Evolutionary conservation across 2,113 vertebrate species (phyloP).

Genomic region (Syrrhaptes paradoxus): DNA sequence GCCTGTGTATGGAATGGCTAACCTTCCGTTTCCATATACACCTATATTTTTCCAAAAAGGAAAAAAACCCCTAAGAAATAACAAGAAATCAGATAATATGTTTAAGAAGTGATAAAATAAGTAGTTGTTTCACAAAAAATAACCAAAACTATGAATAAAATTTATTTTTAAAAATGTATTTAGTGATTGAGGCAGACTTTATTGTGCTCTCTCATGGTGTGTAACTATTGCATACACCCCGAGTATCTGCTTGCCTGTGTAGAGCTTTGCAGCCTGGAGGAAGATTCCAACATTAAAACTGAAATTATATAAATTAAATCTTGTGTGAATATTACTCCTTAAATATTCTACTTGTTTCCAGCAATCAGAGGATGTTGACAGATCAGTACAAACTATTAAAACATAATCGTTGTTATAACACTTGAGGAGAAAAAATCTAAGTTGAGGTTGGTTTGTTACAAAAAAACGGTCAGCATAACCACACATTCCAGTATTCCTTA

Average conservation of each 20-base stretch:
- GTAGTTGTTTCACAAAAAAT: background rate
- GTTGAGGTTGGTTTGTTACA: background rate
- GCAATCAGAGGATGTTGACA: background rate
- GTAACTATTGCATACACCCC: background rate
- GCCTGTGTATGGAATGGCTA: background rate
- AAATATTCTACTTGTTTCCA: background rate
- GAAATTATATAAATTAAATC: background rate
- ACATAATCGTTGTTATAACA: background rate
- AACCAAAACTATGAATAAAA: background rate
- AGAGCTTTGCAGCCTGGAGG: background rate
- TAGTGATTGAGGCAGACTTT: background rate
- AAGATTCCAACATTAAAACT: background rate
- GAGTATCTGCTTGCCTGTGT: background rate
- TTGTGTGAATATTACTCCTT: background rate
- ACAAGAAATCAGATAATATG: background rate
- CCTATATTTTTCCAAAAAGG: background rate
- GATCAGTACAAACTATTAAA: slow-evolving; percentile 16
- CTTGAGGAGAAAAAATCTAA: background rate
- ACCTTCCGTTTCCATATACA: background rate
- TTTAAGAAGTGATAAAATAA: background rate
- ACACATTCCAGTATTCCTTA: background rate
- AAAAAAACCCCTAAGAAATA: background rate
- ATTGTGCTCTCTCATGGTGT: background rate
- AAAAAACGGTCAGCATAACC: background rate
- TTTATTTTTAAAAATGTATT: background rate